Evolutionary conservation across 2,888 invertebrate species (phyloP).

Genomic region (Diplazon laetatorius): DNA sequence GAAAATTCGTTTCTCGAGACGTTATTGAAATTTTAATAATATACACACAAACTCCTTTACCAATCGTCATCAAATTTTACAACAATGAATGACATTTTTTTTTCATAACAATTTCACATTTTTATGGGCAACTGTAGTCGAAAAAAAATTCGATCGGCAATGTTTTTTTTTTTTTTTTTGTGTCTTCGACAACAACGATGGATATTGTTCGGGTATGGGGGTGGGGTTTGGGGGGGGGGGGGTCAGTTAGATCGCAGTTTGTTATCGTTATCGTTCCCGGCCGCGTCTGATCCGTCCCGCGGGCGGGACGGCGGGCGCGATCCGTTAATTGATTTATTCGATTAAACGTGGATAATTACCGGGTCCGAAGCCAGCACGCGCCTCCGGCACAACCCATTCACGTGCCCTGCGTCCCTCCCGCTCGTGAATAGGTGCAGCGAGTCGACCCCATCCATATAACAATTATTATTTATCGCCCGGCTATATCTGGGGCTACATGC

Average conservation of each 20-base stretch:
- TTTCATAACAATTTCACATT: not conserved
- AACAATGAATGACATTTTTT: not conserved
- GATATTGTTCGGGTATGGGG: conserved; percentile 24
- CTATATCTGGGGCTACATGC: conserved; percentile 13
- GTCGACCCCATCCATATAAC: conserved; percentile 38
- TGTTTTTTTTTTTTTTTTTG: not conserved
- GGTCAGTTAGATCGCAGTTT: conserved; percentile 57
- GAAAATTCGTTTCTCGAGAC: no score
- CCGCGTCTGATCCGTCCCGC: conserved; percentile 40
- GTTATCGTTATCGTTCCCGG: conserved; percentile 63
- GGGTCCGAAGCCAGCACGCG: conserved; percentile 61
- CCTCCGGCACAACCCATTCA: conserved; percentile 36
- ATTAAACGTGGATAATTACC: conserved; percentile 74
- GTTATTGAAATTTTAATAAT: no score
- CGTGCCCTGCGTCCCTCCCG: no score
- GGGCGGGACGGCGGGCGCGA: conserved; percentile 57
- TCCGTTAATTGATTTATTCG: conserved; percentile 79
- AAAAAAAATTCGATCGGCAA: not conserved
- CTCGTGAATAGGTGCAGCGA: conserved; percentile 37
- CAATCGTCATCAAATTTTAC: not conserved
- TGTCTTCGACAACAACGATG: not conserved
- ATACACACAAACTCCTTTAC: not conserved
- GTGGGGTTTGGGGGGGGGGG: conserved; percentile 26
- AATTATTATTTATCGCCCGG: conserved; percentile 61
- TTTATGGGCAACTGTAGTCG: no score